A percentile compares a stretch with the other conserved stretches of the same genome.
Conservation (phyloP, 1,140 invertebrate genomes). For the Drepana arcuata region DNA sequence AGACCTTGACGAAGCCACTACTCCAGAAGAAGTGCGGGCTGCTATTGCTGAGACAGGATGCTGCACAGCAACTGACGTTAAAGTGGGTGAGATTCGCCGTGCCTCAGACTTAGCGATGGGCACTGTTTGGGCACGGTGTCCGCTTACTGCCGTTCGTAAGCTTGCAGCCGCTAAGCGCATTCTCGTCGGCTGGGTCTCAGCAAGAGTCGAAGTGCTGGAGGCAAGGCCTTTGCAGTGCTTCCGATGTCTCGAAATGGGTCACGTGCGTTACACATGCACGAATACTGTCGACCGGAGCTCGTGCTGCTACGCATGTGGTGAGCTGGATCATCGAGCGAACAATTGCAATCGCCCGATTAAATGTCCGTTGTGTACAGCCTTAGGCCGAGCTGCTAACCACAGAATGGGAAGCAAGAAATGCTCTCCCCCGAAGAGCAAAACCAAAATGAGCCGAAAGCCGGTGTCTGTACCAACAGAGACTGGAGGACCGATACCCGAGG, state of each 20-base stretch:
- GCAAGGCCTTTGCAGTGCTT: constrained; percentile 4
- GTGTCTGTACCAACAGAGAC: too few relatives aligned
- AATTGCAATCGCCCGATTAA: background rate
- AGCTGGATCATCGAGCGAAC: background rate
- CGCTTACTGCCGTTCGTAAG: constrained; percentile 1
- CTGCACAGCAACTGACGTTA: background rate
- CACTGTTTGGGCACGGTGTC: constrained; percentile 4
- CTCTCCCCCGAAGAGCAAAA: background rate
- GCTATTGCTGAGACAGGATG: background rate
- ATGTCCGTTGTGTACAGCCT: background rate
- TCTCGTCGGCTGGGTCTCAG: constrained; percentile 3
- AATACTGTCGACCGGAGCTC: background rate
- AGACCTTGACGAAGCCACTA: constrained; percentile 14
- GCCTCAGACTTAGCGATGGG: background rate
- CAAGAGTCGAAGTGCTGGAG: constrained; percentile 1
- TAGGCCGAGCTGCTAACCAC: background rate
- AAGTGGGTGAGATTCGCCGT: background rate
- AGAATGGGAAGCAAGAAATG: background rate
- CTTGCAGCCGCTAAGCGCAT: background rate
- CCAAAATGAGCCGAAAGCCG: too few relatives aligned
- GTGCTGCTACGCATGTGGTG: background rate
- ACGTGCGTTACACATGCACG: background rate
- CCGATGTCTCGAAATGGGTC: constrained; percentile 7
- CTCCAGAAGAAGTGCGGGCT: constrained; percentile 1
- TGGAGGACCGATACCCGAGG: too few relatives aligned